Percentiles rank a stretch among this genome's conserved stretches.
phyloP scores from a whole-genome alignment of 2,113 vertebrate species.

The Panthera leo region DNA sequence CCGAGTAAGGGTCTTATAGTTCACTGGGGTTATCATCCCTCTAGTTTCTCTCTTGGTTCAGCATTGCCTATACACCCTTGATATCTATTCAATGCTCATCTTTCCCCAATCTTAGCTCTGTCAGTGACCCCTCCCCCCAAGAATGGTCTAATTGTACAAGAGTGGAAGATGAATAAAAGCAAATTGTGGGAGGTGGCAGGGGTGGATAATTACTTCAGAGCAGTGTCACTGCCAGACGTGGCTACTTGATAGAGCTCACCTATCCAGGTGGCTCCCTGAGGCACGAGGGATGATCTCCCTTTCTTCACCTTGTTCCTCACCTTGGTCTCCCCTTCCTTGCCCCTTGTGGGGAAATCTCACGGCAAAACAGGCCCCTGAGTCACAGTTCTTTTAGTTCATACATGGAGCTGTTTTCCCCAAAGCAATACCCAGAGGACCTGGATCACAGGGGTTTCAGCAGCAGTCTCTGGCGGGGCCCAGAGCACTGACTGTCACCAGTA shows the following conservation, averaged over 20 bases:
- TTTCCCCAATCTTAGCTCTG: neutral
- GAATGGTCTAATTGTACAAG: neutral
- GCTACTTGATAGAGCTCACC: neutral
- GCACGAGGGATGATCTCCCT: neutral
- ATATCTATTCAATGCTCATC: neutral
- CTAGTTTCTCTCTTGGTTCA: neutral
- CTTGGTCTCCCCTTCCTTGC: neutral
- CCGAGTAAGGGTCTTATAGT: neutral
- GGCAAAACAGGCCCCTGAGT: neutral
- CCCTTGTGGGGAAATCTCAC: neutral
- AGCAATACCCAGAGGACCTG: neutral
- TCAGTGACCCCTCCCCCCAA: too few species aligned
- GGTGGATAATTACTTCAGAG: neutral
- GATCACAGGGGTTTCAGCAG: too few species aligned
- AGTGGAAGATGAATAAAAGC: neutral
- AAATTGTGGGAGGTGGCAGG: neutral
- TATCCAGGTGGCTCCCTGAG: neutral
- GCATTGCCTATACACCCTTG: neutral
- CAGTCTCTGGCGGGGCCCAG: neutral
- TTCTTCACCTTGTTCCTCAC: neutral
- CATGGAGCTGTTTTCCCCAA: neutral
- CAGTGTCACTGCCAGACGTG: too few species aligned
- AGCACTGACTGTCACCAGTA: neutral
- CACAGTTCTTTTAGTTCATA: neutral
- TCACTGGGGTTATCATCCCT: neutral